Evolutionary conservation across 23 tunicate species (phyloP).

Genomic region (Trididemnum miniatum): DNA sequence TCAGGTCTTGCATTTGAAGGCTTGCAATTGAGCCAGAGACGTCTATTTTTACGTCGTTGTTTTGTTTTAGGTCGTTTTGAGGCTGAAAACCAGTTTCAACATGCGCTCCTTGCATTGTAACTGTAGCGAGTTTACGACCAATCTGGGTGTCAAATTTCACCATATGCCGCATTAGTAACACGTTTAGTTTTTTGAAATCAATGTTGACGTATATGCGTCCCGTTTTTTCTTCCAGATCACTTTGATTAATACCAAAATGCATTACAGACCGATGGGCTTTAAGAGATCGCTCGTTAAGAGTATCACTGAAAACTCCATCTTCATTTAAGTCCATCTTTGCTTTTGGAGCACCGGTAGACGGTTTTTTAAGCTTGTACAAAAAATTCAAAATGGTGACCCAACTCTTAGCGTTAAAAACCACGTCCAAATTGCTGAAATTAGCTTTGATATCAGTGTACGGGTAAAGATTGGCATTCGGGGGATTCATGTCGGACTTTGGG

Average conservation of each 20-base stretch:
- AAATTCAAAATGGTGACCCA: conserved; percentile 78
- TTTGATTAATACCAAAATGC: neutral
- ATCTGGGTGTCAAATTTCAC: conserved; percentile 11
- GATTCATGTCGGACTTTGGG: too few species aligned
- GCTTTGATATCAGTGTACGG: conserved; percentile 39
- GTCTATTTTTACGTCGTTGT: conserved; percentile 10
- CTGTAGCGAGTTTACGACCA: conserved; percentile 80
- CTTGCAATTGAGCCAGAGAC: conserved; percentile 72
- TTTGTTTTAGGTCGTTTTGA: neutral
- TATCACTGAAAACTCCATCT: neutral
- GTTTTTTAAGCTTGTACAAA: conserved; percentile 60
- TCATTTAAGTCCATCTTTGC: neutral
- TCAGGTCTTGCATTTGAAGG: conserved; percentile 69
- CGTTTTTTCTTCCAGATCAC: conserved; percentile 7
- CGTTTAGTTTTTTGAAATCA: conserved; percentile 69
- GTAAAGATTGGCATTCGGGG: neutral
- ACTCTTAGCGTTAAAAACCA: conserved; percentile 64
- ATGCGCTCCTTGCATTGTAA: conserved; percentile 75
- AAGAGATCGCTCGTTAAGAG: neutral
- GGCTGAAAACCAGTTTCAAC: conserved; percentile 28
- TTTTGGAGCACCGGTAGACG: neutral
- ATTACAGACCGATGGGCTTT: neutral
- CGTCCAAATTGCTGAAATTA: conserved; percentile 68
- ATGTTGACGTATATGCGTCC: conserved; percentile 36
- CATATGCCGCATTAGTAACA: conserved; percentile 76